phyloP scores from a whole-genome alignment of 2,888 invertebrate species.

The Asteroscopus sphinx region DNA sequence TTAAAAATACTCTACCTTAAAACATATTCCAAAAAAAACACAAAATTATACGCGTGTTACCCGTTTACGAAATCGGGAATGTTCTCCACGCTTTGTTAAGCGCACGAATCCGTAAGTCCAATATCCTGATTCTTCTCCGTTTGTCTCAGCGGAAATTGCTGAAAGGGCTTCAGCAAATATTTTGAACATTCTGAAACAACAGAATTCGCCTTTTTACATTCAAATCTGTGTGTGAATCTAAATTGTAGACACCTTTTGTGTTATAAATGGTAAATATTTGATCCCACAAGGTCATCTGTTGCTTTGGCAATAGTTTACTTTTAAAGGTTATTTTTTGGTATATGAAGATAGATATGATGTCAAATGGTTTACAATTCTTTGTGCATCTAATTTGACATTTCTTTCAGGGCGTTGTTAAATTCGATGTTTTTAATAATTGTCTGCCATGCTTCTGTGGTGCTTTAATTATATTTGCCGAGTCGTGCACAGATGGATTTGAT shows the following conservation, averaged over 20 bases:
- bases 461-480: too few relatives aligned
- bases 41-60: not conserved
- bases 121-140: constrained; percentile 44
- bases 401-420: too few relatives aligned
- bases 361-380: too few relatives aligned
- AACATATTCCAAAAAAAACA: too few relatives aligned
- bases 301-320: too few relatives aligned
- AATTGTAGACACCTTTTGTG: constrained; percentile 46
- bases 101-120: constrained; percentile 21
- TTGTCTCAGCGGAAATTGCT: constrained; percentile 66
- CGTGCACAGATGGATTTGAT: too few relatives aligned
- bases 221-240: constrained; percentile 49
- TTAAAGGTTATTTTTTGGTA: too few relatives aligned
- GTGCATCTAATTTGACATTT: too few relatives aligned
- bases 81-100: constrained; percentile 26
- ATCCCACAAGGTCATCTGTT: constrained; percentile 6
- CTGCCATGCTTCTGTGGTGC: too few relatives aligned
- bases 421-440: too few relatives aligned
- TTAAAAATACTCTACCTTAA: too few relatives aligned
- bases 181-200: constrained; percentile 68
- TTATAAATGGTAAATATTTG: constrained; percentile 5
- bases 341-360: too few relatives aligned
- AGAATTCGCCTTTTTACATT: constrained; percentile 60
- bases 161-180: constrained; percentile 72
- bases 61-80: not conserved